These are phyloP conservation scores for Pherbina coryleti DNA, from an alignment of 2,888 invertebrate genomes.

Conservation along the genomic window DNA sequence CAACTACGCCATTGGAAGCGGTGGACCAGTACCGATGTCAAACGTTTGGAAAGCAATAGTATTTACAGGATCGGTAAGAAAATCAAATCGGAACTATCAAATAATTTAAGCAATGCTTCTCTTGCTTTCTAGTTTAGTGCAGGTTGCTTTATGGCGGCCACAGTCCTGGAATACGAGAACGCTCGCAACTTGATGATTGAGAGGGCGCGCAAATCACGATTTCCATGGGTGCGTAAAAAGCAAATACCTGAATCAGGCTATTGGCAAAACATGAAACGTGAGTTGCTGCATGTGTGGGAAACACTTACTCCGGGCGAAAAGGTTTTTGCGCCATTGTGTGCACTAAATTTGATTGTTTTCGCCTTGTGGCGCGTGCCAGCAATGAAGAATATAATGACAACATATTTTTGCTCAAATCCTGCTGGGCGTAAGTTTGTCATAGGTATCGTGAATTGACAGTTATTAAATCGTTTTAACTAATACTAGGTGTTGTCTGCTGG, in stretches of 20 bases:
- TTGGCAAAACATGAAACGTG: constrained; percentile 57
- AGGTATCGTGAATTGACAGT: neutral
- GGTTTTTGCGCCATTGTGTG: constrained; percentile 84
- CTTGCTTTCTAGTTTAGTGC: constrained; percentile 72
- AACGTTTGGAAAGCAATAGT: constrained; percentile 62
- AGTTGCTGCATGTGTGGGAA: constrained; percentile 75
- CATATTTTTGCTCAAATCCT: constrained; percentile 88
- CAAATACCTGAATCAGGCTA: constrained; percentile 50
- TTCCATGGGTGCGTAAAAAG: constrained; percentile 56
- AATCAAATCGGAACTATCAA: neutral
- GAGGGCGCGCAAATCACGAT: constrained; percentile 69
- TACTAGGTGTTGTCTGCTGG: constrained; percentile 79
- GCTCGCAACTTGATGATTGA: constrained; percentile 61
- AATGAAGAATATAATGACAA: constrained; percentile 80
- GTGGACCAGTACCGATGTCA: constrained; percentile 54
- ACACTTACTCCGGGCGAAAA: constrained; percentile 80
- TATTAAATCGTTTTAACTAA: constrained; percentile 44
- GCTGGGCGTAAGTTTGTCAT: constrained; percentile 75
- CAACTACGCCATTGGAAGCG: constrained; percentile 49
- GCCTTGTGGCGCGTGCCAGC: constrained; percentile 83
- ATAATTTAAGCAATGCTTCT: neutral
- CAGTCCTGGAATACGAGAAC: constrained; percentile 91
- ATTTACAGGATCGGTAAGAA: constrained; percentile 63
- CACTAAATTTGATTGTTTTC: constrained; percentile 84
- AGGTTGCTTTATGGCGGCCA: constrained; percentile 79